These are phyloP conservation scores for Zygothrica quintamaculata DNA, from an alignment of 2,888 invertebrate species.

Conservation along the genomic window DNA sequence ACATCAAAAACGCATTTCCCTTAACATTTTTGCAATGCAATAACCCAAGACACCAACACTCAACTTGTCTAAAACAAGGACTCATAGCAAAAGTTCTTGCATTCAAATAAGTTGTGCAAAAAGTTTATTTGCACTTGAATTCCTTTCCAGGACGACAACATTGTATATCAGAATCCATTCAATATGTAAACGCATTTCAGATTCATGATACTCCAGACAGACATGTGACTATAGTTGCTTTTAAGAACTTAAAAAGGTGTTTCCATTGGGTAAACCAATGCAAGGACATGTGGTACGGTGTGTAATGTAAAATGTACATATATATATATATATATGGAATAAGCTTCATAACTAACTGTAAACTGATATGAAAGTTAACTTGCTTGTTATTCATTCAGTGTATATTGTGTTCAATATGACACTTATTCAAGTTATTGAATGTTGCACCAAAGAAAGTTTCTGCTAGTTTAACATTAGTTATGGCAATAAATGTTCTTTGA, in stretches of 20 bases:
- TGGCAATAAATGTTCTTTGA: no score
- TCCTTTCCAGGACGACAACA: slow-evolving; percentile 24
- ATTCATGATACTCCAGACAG: background rate
- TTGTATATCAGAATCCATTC: slow-evolving; percentile 8
- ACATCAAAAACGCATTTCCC: slow-evolving; percentile 1
- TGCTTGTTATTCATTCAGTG: no score
- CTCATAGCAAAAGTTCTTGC: slow-evolving; percentile 43
- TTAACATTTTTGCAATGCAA: background rate
- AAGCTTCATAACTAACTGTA: background rate
- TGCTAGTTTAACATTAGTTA: no score
- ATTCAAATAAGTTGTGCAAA: slow-evolving; percentile 64
- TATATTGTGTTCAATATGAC: no score
- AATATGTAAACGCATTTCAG: background rate
- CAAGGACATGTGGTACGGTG: background rate
- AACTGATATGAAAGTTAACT: no score
- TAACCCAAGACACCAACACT: background rate
- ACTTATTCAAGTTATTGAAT: no score
- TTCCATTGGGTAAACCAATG: slow-evolving; percentile 9
- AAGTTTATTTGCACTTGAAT: slow-evolving; percentile 61
- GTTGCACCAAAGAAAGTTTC: no score
- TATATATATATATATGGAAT: slow-evolving; percentile 13
- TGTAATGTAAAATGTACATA: no score
- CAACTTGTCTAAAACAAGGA: slow-evolving; percentile 13
- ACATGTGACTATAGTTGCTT: no score
- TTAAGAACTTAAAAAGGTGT: background rate